phyloP scores from a whole-genome alignment of 2,797 vertebrate species.

The Propithecus deckenii region DNA sequence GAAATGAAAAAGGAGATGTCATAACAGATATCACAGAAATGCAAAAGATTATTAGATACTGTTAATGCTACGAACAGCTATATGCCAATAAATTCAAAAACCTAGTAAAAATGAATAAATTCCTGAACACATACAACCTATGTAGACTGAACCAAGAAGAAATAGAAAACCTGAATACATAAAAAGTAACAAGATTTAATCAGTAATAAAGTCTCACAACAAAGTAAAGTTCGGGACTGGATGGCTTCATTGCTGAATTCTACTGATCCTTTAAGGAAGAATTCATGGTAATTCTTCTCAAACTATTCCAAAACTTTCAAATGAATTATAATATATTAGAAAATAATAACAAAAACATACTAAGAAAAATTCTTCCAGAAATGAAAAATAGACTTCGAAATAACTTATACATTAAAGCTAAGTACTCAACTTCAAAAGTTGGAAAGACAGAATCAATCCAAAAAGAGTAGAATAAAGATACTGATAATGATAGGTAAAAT shows the following conservation, averaged over 20 bases:
- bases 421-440: neutral
- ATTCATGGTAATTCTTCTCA: neutral
- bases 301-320: neutral
- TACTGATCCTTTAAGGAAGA: neutral
- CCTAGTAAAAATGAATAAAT: neutral
- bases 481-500: neutral
- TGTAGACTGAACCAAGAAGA: neutral
- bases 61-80: neutral
- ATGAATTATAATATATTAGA: neutral
- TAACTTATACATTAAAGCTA: neutral
- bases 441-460: neutral
- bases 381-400: conserved; percentile 5
- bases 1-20: neutral
- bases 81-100: neutral
- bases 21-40: neutral
- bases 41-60: neutral
- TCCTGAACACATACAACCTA: neutral
- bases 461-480: neutral
- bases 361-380: neutral
- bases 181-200: neutral
- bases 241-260: neutral
- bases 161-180: neutral
- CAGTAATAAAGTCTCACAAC: neutral
- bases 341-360: neutral
- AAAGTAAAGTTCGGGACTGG: neutral